A percentile compares a stretch with the other conserved stretches of the same genome.
Conservation (phyloP, 2,113 vertebrate genomes). For the Nettapus auritus region DNA sequence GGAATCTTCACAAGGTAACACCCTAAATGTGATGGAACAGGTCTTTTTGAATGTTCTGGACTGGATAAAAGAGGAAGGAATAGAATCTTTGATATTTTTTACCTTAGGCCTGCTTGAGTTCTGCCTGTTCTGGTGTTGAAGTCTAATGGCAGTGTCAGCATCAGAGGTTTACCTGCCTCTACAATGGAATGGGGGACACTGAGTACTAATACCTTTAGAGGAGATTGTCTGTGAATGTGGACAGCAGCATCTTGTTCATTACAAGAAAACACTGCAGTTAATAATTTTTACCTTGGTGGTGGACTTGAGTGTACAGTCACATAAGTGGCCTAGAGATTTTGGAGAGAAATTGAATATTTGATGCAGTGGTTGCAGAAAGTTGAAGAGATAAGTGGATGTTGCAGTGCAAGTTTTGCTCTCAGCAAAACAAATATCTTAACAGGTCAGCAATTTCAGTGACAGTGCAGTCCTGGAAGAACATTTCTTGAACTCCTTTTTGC, state of each 20-base stretch:
- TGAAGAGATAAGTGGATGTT: neutral
- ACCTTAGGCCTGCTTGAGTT: neutral
- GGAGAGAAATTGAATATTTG: neutral
- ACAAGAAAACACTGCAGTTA: neutral
- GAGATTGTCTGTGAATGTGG: neutral
- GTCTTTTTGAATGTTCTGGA: neutral
- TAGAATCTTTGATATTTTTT: neutral
- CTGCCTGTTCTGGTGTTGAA: neutral
- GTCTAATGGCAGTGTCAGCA: neutral
- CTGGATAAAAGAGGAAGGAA: neutral
- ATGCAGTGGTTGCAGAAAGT: neutral
- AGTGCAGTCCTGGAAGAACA: neutral
- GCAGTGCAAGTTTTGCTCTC: neutral
- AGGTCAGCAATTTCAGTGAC: constrained; percentile 30
- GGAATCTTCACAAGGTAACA: neutral
- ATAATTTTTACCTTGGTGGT: neutral
- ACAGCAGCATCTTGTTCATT: neutral
- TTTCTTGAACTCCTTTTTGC: constrained; percentile 30
- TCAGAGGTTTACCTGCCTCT: neutral
- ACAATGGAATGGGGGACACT: neutral
- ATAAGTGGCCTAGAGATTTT: constrained; percentile 1
- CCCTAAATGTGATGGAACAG: neutral
- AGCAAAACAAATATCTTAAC: constrained; percentile 32
- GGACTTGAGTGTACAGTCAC: neutral
- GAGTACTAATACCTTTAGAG: neutral